Conservation (phyloP, 2,888 invertebrate genomes). For the Pyrrhia umbra region DNA sequence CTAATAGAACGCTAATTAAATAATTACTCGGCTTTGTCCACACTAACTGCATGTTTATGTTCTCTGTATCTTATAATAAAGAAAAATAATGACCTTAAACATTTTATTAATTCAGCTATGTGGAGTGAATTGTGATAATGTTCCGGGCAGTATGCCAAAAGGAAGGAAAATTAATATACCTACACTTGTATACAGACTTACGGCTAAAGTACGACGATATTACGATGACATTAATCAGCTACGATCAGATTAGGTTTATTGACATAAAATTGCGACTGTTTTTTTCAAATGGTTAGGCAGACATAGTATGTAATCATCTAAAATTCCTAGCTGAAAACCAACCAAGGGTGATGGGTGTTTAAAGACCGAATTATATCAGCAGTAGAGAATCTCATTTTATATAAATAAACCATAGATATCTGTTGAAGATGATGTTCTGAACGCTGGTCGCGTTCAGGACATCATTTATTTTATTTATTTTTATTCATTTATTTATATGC, state of each 20-base stretch:
- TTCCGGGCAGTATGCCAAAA: conserved; percentile 54
- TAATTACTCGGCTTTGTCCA: conserved; percentile 14
- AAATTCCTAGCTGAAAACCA: too few relatives aligned
- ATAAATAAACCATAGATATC: too few relatives aligned
- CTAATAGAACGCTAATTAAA: conserved; percentile 1
- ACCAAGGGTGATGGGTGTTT: too few relatives aligned
- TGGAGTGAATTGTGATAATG: conserved; percentile 49
- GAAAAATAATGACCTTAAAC: conserved; percentile 13
- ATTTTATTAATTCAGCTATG: conserved; percentile 24
- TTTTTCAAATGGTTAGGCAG: too few relatives aligned
- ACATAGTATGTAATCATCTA: too few relatives aligned
- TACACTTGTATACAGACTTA: conserved; percentile 40
- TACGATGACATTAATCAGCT: conserved; percentile 44
- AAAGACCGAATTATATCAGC: too few relatives aligned
- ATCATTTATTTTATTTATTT: too few relatives aligned
- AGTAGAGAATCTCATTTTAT: too few relatives aligned
- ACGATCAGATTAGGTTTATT: conserved; percentile 22
- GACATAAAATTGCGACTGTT: too few relatives aligned
- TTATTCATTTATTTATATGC: too few relatives aligned
- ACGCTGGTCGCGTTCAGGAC: too few relatives aligned
- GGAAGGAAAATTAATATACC: conserved; percentile 45
- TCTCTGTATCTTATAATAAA: background rate
- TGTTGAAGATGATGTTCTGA: too few relatives aligned
- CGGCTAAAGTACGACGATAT: conserved; percentile 33
- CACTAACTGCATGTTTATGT: background rate